Conservation (phyloP, 2,888 invertebrate species). For the Galerucella pusilla region DNA sequence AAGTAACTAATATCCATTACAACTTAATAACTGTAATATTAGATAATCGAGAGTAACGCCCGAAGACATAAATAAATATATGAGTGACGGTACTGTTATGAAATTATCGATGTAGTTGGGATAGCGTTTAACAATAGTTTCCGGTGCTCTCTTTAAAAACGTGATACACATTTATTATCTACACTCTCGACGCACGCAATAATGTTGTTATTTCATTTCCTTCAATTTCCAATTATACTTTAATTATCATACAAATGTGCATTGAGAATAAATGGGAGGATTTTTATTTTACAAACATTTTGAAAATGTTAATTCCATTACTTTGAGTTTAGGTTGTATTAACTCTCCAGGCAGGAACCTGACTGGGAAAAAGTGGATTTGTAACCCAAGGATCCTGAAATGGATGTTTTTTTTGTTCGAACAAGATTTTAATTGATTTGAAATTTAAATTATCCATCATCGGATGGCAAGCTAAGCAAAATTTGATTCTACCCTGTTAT, state of each 20-base stretch:
- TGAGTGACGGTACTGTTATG: conserved; percentile 22
- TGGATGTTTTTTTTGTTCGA: too few species aligned
- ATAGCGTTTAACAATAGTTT: conserved; percentile 8
- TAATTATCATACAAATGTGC: neutral
- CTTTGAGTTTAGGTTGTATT: too few species aligned
- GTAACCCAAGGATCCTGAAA: too few species aligned
- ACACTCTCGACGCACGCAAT: neutral
- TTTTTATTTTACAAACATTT: neutral
- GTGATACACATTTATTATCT: conserved; percentile 6
- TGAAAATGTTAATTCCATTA: too few species aligned
- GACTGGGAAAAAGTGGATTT: too few species aligned
- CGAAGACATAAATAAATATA: conserved; percentile 29
- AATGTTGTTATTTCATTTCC: conserved; percentile 1
- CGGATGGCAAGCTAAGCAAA: too few species aligned
- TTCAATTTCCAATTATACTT: neutral
- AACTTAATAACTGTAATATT: conserved; percentile 22
- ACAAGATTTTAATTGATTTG: too few species aligned
- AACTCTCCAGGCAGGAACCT: too few species aligned
- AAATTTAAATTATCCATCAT: too few species aligned
- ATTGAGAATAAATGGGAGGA: neutral
- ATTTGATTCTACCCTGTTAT: too few species aligned
- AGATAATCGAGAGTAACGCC: conserved; percentile 21
- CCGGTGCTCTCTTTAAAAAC: conserved; percentile 11
- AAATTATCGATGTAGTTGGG: neutral
- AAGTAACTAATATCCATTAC: conserved; percentile 1